Evolutionary conservation across 2,888 invertebrate species (phyloP), one percentile per base, ranked within the genome.

Genomic region (Drosophila percnosoma): DNA sequence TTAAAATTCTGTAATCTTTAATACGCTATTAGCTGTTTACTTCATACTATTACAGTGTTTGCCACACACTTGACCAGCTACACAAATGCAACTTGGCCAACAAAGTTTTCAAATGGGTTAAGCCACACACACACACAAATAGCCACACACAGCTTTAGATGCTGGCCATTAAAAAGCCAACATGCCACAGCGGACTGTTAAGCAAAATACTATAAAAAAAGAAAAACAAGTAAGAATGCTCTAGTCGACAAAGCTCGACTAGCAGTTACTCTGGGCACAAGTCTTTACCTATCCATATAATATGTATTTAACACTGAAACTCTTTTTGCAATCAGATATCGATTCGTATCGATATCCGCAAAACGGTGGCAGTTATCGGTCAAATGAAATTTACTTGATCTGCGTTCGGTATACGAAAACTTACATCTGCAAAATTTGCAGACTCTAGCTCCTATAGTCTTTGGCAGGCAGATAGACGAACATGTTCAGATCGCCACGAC

Each of bases 151-250:
- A 76, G 74, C 72, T 77, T 83, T 83, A 80, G 82, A 77, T 67
- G 77, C 80, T 88, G 80, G 74, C 75, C 59, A 77, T 82, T 82
- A 83, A 88, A 87, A 83, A 71, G 68, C 78, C 78, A 81, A 77
- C 87, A 72, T 76, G 83, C 75, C 73, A 68, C 69, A 62, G 65
- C 59, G 69, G 42, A 68, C 82, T 77, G 62, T 81, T 78, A 81
- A 68, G 49, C 51, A 70, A 80, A 71, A 80, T 67, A 71, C 59
- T 65, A 65, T 59, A 69, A 65, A 75, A 59, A 59, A 48, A 54
- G 0, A 42, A 11, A 34, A 10, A 11, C 15, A 24, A 34, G 24
- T 27, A 4, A 55, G 27, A 31, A 53, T 29, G n/a, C n/a, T 38
- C 8, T 24, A 8, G 24, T 24, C 24, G 45, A 15, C 15, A 15